Conservation (phyloP, 2,113 vertebrate genomes). For the Saguinus imperator region DNA sequence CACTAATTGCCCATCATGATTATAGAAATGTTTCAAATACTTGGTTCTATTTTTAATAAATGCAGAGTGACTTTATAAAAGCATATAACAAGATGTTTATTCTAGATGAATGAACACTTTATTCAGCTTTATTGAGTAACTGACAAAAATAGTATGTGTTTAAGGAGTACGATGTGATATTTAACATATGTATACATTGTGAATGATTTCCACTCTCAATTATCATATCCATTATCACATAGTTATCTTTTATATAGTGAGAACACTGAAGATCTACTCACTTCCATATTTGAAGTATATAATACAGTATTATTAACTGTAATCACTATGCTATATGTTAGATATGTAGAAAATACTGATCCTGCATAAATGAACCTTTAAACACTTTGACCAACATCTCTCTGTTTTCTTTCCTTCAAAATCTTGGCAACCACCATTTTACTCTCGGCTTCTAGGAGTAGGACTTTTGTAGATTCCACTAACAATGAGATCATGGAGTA, state of each 20-base stretch:
- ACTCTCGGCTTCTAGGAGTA: no score
- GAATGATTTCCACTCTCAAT: neutral
- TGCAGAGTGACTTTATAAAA: neutral
- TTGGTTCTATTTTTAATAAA: neutral
- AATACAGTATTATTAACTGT: no score
- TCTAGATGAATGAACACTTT: neutral
- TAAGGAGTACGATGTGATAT: neutral
- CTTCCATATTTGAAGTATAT: neutral
- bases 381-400: neutral
- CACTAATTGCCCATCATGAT: neutral
- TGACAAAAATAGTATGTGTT: neutral
- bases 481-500: no score
- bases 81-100: neutral
- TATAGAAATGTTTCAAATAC: neutral
- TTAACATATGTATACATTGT: neutral
- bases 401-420: neutral
- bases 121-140: neutral
- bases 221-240: neutral
- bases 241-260: neutral
- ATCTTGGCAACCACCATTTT: neutral
- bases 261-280: neutral
- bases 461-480: no score
- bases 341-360: neutral
- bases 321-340: no score
- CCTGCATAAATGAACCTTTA: neutral